These are phyloP conservation scores for Bombyx huttoni DNA, from an alignment of 2,888 invertebrate species.

Conservation along the genomic window DNA sequence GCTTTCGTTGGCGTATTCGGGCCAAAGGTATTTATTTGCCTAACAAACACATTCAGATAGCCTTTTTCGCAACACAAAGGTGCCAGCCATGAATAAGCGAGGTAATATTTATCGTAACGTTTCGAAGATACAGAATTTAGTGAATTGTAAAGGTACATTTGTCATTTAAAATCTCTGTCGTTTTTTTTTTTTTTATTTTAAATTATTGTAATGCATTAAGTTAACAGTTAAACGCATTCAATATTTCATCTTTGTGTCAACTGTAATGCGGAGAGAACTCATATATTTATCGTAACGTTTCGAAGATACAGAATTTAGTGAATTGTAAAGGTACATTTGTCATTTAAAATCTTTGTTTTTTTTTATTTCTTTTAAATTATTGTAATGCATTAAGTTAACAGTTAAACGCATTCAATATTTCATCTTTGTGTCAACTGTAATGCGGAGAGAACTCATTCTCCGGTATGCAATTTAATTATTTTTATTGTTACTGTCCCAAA, in stretches of 20 bases:
- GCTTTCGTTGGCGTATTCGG: constrained; percentile 40
- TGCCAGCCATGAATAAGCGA: constrained; percentile 31
- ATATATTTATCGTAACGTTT: constrained; percentile 18
- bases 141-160: constrained; percentile 40
- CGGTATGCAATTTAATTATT: constrained; percentile 28
- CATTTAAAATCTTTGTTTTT: constrained; percentile 21
- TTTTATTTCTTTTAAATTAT: constrained; percentile 35
- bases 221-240: constrained; percentile 47
- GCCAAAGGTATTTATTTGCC: constrained; percentile 57
- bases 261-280: constrained; percentile 40
- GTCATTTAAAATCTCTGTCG: constrained; percentile 34
- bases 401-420: constrained; percentile 45
- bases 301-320: constrained; percentile 39
- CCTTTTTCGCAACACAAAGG: constrained; percentile 29
- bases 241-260: constrained; percentile 43
- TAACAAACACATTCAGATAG: constrained; percentile 39
- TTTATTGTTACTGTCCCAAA: constrained; percentile 33
- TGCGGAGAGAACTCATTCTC: constrained; percentile 37
- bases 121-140: constrained; percentile 38
- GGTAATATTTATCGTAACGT: constrained; percentile 19
- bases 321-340: constrained; percentile 41
- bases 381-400: constrained; percentile 45
- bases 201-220: constrained; percentile 43
- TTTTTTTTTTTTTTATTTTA: constrained; percentile 8
- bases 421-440: constrained; percentile 38